Conservation (phyloP, 2,888 invertebrate species). For the Drosophila kambysellisi region DNA sequence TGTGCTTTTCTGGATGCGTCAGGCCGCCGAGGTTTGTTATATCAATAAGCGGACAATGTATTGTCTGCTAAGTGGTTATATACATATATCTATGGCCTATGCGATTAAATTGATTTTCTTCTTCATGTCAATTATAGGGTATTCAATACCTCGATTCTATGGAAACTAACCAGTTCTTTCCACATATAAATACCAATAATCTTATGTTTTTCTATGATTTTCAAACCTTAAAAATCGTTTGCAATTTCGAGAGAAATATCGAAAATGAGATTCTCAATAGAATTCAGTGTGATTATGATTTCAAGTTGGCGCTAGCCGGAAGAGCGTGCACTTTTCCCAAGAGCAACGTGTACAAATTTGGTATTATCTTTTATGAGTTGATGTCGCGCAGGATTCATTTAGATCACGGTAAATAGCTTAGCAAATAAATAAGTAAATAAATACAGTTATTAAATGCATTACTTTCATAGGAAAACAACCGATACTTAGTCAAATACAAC, state of each 20-base stretch:
- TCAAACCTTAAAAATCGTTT: neutral
- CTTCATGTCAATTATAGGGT: neutral
- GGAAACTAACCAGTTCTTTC: neutral
- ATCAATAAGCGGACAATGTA: too few relatives aligned
- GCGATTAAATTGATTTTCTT: neutral
- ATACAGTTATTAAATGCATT: neutral
- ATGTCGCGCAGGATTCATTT: constrained; percentile 4
- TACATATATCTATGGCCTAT: too few relatives aligned
- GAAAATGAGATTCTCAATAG: neutral
- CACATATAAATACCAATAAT: neutral
- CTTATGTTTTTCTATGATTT: neutral
- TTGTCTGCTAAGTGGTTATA: too few relatives aligned
- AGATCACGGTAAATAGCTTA: neutral
- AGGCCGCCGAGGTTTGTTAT: neutral
- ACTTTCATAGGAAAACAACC: neutral
- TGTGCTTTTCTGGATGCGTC: constrained; percentile 5
- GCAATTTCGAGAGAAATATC: neutral
- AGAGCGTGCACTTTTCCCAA: neutral
- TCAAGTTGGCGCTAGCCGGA: too few relatives aligned
- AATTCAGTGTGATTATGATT: too few relatives aligned
- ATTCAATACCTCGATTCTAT: neutral
- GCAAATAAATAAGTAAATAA: neutral
- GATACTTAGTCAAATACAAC: neutral
- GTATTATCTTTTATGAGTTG: constrained; percentile 1
- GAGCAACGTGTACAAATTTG: constrained; percentile 1